Conservation (phyloP, 2,113 vertebrate genomes). For the Notiomystis cincta region DNA sequence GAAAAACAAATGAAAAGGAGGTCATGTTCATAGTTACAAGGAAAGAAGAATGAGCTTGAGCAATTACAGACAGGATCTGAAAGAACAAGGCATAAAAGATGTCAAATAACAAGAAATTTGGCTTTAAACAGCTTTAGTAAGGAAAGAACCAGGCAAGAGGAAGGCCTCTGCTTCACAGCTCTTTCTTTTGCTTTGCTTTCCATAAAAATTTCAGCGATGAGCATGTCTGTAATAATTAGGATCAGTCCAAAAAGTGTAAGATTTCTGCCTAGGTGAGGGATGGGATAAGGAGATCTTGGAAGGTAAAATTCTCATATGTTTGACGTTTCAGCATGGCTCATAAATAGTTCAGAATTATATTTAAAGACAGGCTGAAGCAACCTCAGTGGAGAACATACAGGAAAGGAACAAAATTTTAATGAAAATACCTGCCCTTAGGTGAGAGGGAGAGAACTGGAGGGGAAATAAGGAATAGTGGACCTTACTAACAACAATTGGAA, state of each 20-base stretch:
- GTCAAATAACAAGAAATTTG: not conserved
- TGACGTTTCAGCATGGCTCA: not conserved
- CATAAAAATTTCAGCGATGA: not conserved
- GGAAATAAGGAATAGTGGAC: not conserved
- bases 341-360: not conserved
- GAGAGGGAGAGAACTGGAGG: not conserved
- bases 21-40: not conserved
- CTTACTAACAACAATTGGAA: not conserved
- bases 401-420: not conserved
- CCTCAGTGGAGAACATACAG: not conserved
- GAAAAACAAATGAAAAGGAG: not conserved
- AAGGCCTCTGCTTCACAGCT: not conserved
- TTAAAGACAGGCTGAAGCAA: not conserved
- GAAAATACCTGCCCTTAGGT: not conserved
- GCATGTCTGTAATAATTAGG: not conserved
- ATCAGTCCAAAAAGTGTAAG: accelerated
- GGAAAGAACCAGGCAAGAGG: not conserved
- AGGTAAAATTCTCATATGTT: not conserved
- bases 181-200: not conserved
- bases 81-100: not conserved
- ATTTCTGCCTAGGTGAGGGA: not conserved
- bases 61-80: not conserved
- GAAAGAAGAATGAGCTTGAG: not conserved
- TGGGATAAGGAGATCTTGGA: not conserved
- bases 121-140: not conserved